A percentile compares a stretch with the other conserved stretches of the same genome.
Evolutionary conservation across 2,797 vertebrate species (phyloP).

Genomic region (Lutra lutra): DNA sequence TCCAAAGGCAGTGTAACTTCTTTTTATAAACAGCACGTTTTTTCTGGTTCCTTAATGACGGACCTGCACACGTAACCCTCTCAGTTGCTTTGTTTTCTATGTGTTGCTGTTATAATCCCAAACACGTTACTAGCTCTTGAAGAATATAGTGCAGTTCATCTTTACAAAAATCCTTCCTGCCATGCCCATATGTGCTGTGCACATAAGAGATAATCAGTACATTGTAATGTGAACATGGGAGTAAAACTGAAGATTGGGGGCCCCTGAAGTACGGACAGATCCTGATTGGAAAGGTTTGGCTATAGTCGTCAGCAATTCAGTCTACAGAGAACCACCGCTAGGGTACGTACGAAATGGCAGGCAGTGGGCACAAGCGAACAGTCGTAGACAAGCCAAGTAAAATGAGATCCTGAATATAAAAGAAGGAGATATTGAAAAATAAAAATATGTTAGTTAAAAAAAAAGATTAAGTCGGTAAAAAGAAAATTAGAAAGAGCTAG

Average conservation of each 20-base stretch:
- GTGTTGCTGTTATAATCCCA: neutral
- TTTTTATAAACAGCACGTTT: neutral
- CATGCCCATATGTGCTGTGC: neutral
- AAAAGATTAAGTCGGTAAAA: neutral
- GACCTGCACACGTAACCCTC: neutral
- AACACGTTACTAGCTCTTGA: neutral
- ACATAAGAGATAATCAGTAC: neutral
- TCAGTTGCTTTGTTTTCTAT: slow-evolving; percentile 11
- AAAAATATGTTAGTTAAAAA: slow-evolving; percentile 19
- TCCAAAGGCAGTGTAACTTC: neutral
- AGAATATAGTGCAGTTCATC: neutral
- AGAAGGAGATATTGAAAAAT: neutral
- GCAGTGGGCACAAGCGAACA: neutral
- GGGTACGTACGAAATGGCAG: neutral
- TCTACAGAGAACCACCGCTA: neutral
- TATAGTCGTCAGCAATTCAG: neutral
- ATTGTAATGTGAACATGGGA: neutral
- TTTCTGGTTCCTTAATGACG: neutral
- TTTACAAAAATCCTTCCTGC: neutral
- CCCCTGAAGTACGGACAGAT: neutral
- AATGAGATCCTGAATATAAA: neutral
- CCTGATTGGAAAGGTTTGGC: neutral
- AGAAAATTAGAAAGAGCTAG: neutral
- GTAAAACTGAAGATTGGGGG: neutral
- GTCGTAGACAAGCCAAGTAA: neutral